Evolutionary conservation across 2,888 invertebrate genomes (phyloP).

Genomic region (Glyphotaelius pellucidus): DNA sequence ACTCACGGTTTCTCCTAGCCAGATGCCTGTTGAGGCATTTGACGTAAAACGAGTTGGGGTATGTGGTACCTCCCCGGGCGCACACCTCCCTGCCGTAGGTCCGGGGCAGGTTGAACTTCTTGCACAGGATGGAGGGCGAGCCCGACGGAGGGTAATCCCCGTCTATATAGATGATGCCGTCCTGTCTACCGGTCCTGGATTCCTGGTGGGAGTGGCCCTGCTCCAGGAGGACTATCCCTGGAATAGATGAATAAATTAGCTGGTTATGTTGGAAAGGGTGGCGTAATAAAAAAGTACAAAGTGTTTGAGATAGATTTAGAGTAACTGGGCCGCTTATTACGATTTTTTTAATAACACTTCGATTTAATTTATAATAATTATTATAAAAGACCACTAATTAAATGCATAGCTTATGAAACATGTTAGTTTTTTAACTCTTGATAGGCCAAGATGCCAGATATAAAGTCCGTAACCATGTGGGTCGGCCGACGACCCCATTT

Average conservation of each 20-base stretch:
- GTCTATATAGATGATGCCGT: slow-evolving; percentile 53
- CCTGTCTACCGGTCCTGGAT: slow-evolving; percentile 19
- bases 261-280: not conserved
- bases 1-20: slow-evolving; percentile 46
- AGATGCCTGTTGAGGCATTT: slow-evolving; percentile 64
- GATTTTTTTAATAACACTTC: too few relatives aligned
- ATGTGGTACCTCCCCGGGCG: slow-evolving; percentile 66
- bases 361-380: too few relatives aligned
- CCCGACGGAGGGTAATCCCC: slow-evolving; percentile 3
- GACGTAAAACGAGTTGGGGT: slow-evolving; percentile 65
- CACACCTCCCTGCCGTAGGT: slow-evolving; percentile 66
- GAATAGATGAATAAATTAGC: not conserved
- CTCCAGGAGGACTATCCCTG: slow-evolving; percentile 4
- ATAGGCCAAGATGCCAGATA: too few relatives aligned
- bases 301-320: too few relatives aligned
- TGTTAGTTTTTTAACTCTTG: too few relatives aligned
- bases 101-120: slow-evolving; percentile 41
- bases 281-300: too few relatives aligned
- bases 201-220: not conserved
- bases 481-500: too few relatives aligned
- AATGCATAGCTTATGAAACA: too few relatives aligned
- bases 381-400: too few relatives aligned
- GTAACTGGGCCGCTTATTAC: too few relatives aligned
- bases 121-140: slow-evolving; percentile 46
- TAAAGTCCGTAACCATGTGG: too few relatives aligned